phyloP scores from a whole-genome alignment of 2,888 invertebrate genomes.

The Eupithecia tripunctaria region DNA sequence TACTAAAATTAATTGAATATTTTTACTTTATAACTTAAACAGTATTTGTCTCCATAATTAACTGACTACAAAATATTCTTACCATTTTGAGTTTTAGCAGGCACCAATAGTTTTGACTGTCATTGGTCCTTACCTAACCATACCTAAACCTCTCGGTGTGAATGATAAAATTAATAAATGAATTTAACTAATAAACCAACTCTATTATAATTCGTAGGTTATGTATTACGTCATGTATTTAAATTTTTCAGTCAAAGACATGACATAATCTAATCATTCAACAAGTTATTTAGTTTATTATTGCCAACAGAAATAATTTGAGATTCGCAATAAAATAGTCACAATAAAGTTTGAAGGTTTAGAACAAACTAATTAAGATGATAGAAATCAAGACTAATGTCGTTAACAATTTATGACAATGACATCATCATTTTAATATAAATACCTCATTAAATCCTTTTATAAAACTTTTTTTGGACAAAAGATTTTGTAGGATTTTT shows the following conservation, averaged over 20 bases:
- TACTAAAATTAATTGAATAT: no score
- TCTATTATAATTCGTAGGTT: not conserved
- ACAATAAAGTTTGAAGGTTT: not conserved
- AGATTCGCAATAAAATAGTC: not conserved
- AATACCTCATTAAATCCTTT: not conserved
- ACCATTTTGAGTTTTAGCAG: no score
- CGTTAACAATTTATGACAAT: constrained; percentile 6
- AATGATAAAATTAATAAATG: not conserved
- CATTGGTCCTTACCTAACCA: no score
- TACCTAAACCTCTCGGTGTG: not conserved
- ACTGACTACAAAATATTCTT: not conserved
- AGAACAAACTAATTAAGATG: constrained; percentile 11
- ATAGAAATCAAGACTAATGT: constrained; percentile 19
- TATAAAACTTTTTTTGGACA: not conserved
- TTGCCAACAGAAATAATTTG: not conserved
- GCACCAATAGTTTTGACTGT: no score
- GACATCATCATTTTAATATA: constrained; percentile 11
- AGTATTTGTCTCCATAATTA: not conserved
- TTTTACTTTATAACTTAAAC: no score
- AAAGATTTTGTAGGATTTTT: not conserved
- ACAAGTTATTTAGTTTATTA: no score
- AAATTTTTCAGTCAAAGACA: not conserved
- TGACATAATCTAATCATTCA: not conserved
- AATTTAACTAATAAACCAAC: no score
- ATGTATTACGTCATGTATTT: not conserved